Base-by-base conservation (phyloP, 53 echinoderm and acorn worm species). In the Actinopyga echinites region DNA sequence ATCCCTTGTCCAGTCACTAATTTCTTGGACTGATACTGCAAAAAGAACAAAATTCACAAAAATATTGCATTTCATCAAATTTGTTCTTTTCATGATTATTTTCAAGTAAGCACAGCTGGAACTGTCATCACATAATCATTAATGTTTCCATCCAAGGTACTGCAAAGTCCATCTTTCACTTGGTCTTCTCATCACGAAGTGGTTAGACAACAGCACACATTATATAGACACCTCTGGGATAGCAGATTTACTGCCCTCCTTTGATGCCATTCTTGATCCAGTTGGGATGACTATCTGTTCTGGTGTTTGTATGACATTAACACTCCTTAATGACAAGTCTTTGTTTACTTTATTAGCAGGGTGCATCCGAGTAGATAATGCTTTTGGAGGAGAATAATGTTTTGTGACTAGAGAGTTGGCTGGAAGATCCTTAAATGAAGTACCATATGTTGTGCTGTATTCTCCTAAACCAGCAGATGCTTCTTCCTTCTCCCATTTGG, bases 311-410 rank as follows among this genome's bases (percentile, higher is more conserved):
- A 95, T 49, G 21, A 93, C 89, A 55, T 86, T 91, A 0, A 91
- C 74, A 28, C 86, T 91, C 22, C 96, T 52, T 52, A 96, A 82
- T 33, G 79, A 65, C 8, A 90, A 62, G 86, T 96, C 96, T 77
- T 93, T 96, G 44, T 96, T 93, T 44, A 93, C 93, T 61, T 87
- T 90, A 82, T 96, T 96, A 0, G 73, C 88, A 12, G 87, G 89
- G 74, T 93, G 96, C 80, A 96, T 87, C 17, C 90, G 64, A 5
- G 95, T 86, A 26, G 95, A 95, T 9, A 93, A 74, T n/a, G 84
- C 79, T 75, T 85, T 87, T 8, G 91, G 92, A 30, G 96, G 92
- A 17, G 96, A 84, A 42, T 83, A 92, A 61, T 96, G 96, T 38
- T 86, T 82, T 29, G 82, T 89, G 32, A 96, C 92, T 8, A 93